Evolutionary conservation across 2,113 vertebrate genomes (phyloP).

Genomic region (Hippocampus zosterae): DNA sequence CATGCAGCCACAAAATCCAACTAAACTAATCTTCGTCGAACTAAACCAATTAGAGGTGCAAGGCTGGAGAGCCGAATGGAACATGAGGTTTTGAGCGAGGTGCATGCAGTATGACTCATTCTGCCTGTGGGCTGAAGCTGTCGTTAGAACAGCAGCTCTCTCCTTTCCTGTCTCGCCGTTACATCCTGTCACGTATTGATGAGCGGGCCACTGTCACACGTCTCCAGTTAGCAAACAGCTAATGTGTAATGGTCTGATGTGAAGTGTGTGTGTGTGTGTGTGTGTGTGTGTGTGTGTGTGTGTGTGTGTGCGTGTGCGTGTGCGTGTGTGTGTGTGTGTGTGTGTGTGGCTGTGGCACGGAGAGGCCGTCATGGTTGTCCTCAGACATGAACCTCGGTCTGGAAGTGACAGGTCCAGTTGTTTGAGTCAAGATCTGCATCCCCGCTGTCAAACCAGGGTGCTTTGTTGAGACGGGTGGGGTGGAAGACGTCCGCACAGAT

Average conservation of each 20-base stretch:
- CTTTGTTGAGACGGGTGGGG: conserved; percentile 11
- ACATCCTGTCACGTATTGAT: conserved; percentile 23
- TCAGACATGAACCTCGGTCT: conserved; percentile 34
- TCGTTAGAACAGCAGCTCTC: conserved; percentile 37
- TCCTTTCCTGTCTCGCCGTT: conserved; percentile 19
- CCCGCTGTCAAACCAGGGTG: conserved; percentile 48
- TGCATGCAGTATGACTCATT: conserved; percentile 48
- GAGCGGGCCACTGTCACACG: conserved; percentile 16
- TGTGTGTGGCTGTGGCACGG: conserved; percentile 1
- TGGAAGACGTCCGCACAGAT: background rate
- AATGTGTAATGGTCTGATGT: background rate
- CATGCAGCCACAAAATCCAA: background rate
- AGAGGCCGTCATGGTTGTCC: conserved; percentile 5
- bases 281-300: background rate
- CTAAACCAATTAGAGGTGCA: conserved; percentile 34
- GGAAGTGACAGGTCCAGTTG: conserved; percentile 61
- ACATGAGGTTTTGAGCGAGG: conserved; percentile 36
- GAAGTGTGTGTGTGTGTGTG: background rate
- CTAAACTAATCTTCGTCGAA: conserved; percentile 10
- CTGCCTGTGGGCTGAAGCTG: conserved; percentile 35
- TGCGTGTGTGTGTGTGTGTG: no score
- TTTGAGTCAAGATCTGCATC: conserved; percentile 45
- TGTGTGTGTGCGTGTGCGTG: no score
- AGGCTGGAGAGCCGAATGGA: conserved; percentile 10
- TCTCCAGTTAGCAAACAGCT: background rate